These are phyloP conservation scores for Hirundo rustica DNA, from an alignment of 2,797 vertebrate genomes.

Conservation along the genomic window DNA sequence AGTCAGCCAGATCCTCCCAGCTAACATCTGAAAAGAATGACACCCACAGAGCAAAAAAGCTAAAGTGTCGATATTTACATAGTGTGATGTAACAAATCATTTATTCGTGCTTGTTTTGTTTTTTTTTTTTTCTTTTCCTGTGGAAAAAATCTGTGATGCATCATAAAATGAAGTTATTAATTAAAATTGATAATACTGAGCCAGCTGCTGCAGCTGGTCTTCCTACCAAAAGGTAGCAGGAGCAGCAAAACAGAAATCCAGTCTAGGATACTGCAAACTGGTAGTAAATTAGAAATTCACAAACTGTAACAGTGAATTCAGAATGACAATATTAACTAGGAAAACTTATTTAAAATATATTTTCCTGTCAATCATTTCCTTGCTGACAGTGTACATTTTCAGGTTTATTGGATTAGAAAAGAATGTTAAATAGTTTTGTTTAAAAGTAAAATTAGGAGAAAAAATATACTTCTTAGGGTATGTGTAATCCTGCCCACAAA, in stretches of 20 bases:
- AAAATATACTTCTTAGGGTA: not conserved
- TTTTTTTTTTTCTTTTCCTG: not conserved
- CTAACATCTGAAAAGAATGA: not conserved
- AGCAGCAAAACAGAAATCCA: not conserved
- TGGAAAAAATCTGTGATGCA: not conserved
- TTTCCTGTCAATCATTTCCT: not conserved
- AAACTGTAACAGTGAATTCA: not conserved
- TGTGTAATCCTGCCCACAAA: not conserved
- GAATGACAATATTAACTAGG: slow-evolving; percentile 34
- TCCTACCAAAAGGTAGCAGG: not conserved
- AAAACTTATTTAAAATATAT: not conserved
- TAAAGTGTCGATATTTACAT: not conserved
- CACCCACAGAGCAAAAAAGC: not conserved
- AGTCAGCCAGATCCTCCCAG: not conserved
- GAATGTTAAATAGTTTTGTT: not conserved
- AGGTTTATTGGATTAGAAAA: not conserved
- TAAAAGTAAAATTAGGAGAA: not conserved
- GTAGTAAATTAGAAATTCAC: not conserved
- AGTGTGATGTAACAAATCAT: not conserved
- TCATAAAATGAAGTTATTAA: not conserved
- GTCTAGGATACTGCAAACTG: not conserved
- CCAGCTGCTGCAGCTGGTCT: not conserved
- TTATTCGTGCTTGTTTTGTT: not conserved
- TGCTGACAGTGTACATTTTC: not conserved
- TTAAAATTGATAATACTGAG: slow-evolving; percentile 21